Percentiles rank a stretch among this genome's conserved stretches.
Evolutionary conservation across 2,888 invertebrate species (phyloP).

Genomic region (Syrista parreyssii): DNA sequence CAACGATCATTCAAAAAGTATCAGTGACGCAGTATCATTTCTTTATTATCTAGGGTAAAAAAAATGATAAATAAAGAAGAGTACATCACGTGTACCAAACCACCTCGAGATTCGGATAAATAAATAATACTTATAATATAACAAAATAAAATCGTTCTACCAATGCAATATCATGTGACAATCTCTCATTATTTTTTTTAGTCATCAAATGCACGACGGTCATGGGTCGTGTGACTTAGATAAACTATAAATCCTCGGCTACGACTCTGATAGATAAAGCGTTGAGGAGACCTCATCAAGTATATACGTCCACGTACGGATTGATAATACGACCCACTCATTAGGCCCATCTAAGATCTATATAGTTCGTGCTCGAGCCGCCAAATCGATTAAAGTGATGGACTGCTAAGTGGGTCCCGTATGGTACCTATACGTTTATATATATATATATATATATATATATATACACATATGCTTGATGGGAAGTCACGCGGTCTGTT

Average conservation of each 20-base stretch:
- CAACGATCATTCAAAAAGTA: background rate
- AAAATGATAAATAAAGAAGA: too few species aligned
- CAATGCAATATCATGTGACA: background rate
- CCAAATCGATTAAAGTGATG: constrained; percentile 57
- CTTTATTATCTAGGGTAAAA: background rate
- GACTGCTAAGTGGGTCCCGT: constrained; percentile 39
- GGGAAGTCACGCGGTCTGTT: background rate
- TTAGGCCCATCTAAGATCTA: constrained; percentile 49
- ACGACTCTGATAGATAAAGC: background rate
- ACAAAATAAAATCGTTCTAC: background rate
- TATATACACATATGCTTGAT: background rate
- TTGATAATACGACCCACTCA: constrained; percentile 57
- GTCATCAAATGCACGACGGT: background rate
- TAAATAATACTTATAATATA: background rate
- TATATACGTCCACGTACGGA: constrained; percentile 50
- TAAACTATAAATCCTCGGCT: background rate
- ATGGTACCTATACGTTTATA: background rate
- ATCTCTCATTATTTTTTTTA: background rate
- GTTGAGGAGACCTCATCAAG: constrained; percentile 43
- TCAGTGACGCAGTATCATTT: background rate
- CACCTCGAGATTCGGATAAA: background rate
- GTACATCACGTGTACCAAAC: too few species aligned
- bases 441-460: background rate
- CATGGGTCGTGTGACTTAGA: background rate
- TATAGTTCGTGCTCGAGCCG: constrained; percentile 40